Conservation (phyloP, 2,888 invertebrate genomes). For the Cerceris ruficornis region DNA sequence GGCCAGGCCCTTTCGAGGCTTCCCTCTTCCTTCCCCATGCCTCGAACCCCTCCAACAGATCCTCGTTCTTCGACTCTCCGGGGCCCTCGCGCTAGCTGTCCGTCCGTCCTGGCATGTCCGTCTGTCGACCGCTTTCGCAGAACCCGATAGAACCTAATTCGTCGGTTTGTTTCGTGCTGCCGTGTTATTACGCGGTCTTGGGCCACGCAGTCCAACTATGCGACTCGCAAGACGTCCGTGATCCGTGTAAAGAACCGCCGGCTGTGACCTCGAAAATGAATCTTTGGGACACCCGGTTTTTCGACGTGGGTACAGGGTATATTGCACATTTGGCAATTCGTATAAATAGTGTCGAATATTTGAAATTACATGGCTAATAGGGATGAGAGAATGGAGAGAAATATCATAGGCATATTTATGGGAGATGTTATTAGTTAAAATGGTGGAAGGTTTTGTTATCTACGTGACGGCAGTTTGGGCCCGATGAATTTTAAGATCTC, state of each 20-base stretch:
- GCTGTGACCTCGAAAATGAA: slow-evolving; percentile 53
- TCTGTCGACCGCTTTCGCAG: slow-evolving; percentile 77
- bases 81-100: slow-evolving; percentile 67
- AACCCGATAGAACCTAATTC: slow-evolving; percentile 77
- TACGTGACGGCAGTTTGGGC: too few relatives aligned
- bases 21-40: slow-evolving; percentile 47
- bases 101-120: slow-evolving; percentile 66
- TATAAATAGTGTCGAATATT: too few relatives aligned
- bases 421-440: too few relatives aligned
- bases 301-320: neutral
- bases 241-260: slow-evolving; percentile 46
- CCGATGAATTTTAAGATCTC: too few relatives aligned
- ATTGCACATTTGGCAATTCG: neutral
- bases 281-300: slow-evolving; percentile 29
- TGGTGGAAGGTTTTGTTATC: too few relatives aligned
- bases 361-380: too few relatives aligned
- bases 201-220: slow-evolving; percentile 50
- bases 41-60: slow-evolving; percentile 40
- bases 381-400: too few relatives aligned
- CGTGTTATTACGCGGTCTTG: slow-evolving; percentile 75
- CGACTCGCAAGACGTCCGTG: slow-evolving; percentile 46
- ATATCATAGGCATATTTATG: too few relatives aligned
- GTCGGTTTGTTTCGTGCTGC: slow-evolving; percentile 78
- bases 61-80: slow-evolving; percentile 59
- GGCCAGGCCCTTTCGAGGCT: slow-evolving; percentile 71